Conservation (phyloP, 92 coral and sea anemone species). For the Scolanthus callimorphus region DNA sequence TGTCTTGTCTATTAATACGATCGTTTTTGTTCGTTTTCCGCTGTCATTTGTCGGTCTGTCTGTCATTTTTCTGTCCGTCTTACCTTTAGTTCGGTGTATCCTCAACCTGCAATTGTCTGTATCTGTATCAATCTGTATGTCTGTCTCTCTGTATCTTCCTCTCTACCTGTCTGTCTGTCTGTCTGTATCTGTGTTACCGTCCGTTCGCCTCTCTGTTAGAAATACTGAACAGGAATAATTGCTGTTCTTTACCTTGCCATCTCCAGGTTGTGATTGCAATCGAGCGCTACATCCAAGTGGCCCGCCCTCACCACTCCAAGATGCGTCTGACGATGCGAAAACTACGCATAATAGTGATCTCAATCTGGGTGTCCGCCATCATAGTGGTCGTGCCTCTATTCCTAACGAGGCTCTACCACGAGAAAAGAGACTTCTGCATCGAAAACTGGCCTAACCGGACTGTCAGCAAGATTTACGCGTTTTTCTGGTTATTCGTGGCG, state of each 20-base stretch:
- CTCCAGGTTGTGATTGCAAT: neutral
- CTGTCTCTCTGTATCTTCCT: too few relatives aligned
- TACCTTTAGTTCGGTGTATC: too few relatives aligned
- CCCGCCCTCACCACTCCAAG: neutral
- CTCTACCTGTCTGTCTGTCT: too few relatives aligned
- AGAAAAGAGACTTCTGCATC: slow-evolving; percentile 13
- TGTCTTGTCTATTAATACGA: too few relatives aligned
- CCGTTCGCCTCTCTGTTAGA: too few relatives aligned
- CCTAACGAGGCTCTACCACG: slow-evolving; percentile 11
- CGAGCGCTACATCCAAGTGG: neutral
- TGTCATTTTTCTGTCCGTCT: too few relatives aligned
- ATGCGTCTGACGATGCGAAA: neutral
- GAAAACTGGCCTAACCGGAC: slow-evolving; percentile 26
- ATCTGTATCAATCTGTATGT: too few relatives aligned
- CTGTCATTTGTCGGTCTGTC: too few relatives aligned
- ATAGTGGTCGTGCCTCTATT: slow-evolving; percentile 16
- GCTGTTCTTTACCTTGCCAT: neutral
- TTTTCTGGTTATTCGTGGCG: slow-evolving; percentile 16
- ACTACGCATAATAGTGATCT: neutral
- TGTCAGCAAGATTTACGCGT: slow-evolving; percentile 16
- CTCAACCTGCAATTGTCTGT: too few relatives aligned
- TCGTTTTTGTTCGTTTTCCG: too few relatives aligned
- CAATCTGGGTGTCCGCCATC: slow-evolving; percentile 14
- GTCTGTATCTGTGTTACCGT: too few relatives aligned
- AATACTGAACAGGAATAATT: too few relatives aligned